Evolutionary conservation across 2,888 invertebrate species (phyloP), one percentile per base, ranked within the genome.

Genomic region (Drosophila buzzatii): DNA sequence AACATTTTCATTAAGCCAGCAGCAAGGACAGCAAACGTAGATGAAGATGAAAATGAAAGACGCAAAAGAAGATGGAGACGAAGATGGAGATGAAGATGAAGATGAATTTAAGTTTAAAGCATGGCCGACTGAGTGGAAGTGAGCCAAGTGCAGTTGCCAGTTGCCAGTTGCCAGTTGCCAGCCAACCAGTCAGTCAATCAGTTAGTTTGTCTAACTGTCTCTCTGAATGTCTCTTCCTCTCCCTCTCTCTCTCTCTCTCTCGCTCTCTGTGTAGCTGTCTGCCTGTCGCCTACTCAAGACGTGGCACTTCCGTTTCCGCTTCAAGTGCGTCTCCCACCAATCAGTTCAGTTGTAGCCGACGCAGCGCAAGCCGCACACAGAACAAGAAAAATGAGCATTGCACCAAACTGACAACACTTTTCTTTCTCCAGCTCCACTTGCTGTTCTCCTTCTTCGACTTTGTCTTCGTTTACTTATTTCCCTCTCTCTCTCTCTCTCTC

Each of bases 231-330:
- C 35, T 16, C 61, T 44, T 2, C 9, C 37, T 16, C 6, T 20
- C 14, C 27, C 16, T 39, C 33, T 9, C 57, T 56, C 37, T 35
- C 20, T 14, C 20, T 16, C 23, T 23, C 18, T 27, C 1, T 27
- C 8, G 12, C 4, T n/a, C 2, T 6, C 7, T 23, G 27, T 27
- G 27, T 27, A 27, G 27, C 14, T 58, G 44, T 9, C 70, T 58
- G 41, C 14, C 52, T 33, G 53, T 53, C 53, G 76, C 69, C 70
- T 59, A 69, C 70, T 73, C 27, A 86, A 86, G 86, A 89, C 89
- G 87, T 89, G 86, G 81, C 84, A 83, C 84, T 85, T 85, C 84
- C 84, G 89, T 73, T 89, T 89, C 86, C 76, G 89, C 76, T 67
- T 76, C 78, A 70, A 79, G 85, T 81, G 70, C 65, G 49, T 47